Conservation (phyloP, 2,888 invertebrate genomes). For the Agonopterix alstromeriana region DNA sequence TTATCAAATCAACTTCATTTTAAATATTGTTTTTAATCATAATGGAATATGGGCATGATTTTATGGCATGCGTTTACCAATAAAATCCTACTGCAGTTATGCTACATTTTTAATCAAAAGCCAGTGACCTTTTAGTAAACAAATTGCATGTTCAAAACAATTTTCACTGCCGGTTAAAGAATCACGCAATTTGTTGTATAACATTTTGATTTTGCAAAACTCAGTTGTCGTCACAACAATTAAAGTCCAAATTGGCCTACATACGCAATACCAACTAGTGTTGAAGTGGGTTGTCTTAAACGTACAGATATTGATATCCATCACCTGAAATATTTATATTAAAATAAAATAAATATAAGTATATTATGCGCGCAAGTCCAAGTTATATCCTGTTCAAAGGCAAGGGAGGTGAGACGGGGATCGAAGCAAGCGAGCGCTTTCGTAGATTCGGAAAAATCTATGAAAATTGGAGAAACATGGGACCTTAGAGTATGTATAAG, state of each 20-base stretch:
- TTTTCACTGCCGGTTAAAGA: not conserved
- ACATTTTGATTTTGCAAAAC: too few species aligned
- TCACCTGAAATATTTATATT: constrained; percentile 41
- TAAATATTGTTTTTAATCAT: too few species aligned
- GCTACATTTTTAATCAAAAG: not conserved
- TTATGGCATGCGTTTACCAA: too few species aligned
- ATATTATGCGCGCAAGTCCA: too few species aligned
- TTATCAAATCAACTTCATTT: too few species aligned
- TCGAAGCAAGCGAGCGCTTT: too few species aligned
- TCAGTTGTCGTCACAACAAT: not conserved
- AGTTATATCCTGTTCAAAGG: too few species aligned
- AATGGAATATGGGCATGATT: too few species aligned
- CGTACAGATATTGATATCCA: constrained; percentile 60
- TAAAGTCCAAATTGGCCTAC: constrained; percentile 19
- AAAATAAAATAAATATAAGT: not conserved
- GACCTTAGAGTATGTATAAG: too few species aligned
- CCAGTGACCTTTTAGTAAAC: not conserved
- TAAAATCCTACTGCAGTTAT: not conserved
- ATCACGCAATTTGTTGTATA: not conserved
- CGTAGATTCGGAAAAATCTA: too few species aligned
- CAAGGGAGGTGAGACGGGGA: too few species aligned
- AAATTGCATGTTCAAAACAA: not conserved
- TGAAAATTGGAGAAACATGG: too few species aligned
- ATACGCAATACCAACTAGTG: constrained; percentile 65
- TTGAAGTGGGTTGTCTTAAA: constrained; percentile 42